Evolutionary conservation across 2,888 invertebrate genomes (phyloP), one percentile per base, ranked within the genome.

Genomic region (Bugula neritina): DNA sequence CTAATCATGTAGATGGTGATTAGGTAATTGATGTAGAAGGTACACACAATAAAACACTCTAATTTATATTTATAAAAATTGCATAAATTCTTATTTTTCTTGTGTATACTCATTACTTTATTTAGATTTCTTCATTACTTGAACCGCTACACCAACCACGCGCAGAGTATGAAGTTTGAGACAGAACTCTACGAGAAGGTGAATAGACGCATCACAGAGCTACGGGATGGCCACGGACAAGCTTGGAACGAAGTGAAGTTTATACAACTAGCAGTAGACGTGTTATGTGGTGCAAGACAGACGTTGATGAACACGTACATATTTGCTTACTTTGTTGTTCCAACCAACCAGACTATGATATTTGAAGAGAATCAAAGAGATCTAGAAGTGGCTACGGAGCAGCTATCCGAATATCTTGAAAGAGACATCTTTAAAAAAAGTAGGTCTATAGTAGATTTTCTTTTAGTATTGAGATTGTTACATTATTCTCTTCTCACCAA

Each of bases 341-440:
- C 27, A 63, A 63, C 27, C 63, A 63, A 63, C 34, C 63, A 63
- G 31, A 31, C 63, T 10, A 63, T 63, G 63, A 63, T 63, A 27
- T 63, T 63, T 63, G 63, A 63, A 63, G 63, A 63, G 5, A 63
- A 63, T 27, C 63, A 63, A 27, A 63, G 63, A 31, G 63, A 63
- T 63, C 34, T 63, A 34, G 63, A 63, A n/a, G 31, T 63, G 13
- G 29, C 63, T 31, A 63, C 63, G 1, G 63, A 63, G n/a, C 27
- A 63, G 31, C 34, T 63, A 2, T 63, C 63, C 10, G 63, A 63
- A 34, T 63, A 63, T 34, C 27, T 63, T 2, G 63, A 63, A 31
- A 25, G 63, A 31, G 63, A 63, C 10, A 63, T 63, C 10, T 63
- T 63, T 63, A 63, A 63, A 31, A 27, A 63, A 25, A 31, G 63